A percentile compares a stretch with the other conserved stretches of the same genome.
Evolutionary conservation across 2,113 vertebrate genomes (phyloP).

Genomic region (Pelusios castaneus): DNA sequence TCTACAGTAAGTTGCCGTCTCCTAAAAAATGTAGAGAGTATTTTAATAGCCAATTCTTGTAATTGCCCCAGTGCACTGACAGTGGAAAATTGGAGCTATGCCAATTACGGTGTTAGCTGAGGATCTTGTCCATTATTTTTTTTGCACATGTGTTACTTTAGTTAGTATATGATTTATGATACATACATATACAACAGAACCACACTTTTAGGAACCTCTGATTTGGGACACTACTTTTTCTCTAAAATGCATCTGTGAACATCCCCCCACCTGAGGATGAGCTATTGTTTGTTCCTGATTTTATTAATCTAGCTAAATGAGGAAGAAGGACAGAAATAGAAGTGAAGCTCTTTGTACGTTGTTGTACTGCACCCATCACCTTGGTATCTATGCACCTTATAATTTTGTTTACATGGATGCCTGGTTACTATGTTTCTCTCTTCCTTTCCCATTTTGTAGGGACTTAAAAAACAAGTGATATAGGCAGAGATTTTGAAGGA

Average conservation of each 20-base stretch:
- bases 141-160: background rate
- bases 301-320: background rate
- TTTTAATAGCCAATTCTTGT: background rate
- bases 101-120: background rate
- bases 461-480: background rate
- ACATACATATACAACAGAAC: background rate
- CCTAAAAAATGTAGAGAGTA: background rate
- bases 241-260: background rate
- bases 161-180: background rate
- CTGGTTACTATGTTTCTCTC: background rate
- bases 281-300: background rate
- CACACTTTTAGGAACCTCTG: background rate
- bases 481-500: background rate
- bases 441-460: background rate
- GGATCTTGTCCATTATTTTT: background rate
- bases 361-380: background rate
- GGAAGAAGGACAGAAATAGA: background rate
- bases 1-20: background rate
- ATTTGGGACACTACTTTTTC: background rate
- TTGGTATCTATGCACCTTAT: background rate
- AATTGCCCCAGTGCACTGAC: background rate
- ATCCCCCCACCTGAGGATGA: background rate
- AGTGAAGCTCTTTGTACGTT: background rate
- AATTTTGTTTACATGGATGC: background rate
- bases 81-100: background rate